Conservation (phyloP, 2,113 vertebrate species). For the Scopus umbretta region DNA sequence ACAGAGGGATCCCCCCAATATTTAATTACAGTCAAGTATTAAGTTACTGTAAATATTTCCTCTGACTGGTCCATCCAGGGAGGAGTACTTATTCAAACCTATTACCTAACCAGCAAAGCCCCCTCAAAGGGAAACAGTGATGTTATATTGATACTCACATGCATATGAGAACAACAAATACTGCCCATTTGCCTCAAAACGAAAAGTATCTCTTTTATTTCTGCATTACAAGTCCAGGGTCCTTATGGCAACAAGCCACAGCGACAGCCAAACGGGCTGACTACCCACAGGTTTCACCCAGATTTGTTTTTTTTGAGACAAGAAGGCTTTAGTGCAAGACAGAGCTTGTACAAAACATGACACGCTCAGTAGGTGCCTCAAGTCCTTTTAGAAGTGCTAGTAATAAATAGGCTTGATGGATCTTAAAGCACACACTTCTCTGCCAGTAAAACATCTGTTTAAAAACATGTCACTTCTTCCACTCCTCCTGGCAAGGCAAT, state of each 20-base stretch:
- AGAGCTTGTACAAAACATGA: background rate
- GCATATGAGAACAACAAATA: background rate
- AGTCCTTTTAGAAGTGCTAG: background rate
- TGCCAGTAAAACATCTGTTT: background rate
- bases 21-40: background rate
- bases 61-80: background rate
- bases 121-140: background rate
- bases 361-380: background rate
- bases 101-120: background rate
- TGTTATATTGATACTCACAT: background rate
- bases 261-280: background rate
- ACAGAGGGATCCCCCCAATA: background rate
- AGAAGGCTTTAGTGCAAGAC: background rate
- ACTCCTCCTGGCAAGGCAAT: background rate
- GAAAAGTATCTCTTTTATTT: background rate
- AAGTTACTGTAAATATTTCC: background rate
- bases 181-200: accelerated
- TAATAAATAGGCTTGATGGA: background rate
- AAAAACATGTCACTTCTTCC: background rate
- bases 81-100: background rate
- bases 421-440: background rate
- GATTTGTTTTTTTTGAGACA: background rate
- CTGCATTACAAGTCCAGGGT: background rate
- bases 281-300: background rate
- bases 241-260: background rate